Percentiles rank a stretch among this genome's conserved stretches.
Conservation (phyloP, 2,888 invertebrate genomes). For the Aphodius granarius region DNA sequence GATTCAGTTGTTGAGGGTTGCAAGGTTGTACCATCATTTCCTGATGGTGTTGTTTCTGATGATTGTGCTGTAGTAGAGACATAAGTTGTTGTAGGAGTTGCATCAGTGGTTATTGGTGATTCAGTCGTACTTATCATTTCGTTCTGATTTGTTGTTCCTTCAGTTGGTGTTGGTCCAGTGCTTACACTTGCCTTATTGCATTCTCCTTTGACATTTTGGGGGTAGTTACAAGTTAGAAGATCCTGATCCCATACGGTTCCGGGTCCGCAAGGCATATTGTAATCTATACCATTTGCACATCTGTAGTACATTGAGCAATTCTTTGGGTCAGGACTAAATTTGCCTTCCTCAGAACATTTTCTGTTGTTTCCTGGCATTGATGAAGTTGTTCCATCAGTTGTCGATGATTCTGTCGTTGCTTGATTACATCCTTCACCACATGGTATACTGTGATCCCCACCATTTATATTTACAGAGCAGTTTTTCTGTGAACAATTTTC, state of each 20-base stretch:
- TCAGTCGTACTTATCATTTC: slow-evolving; percentile 20
- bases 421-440: too few species aligned
- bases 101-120: slow-evolving; percentile 20
- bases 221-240: slow-evolving; percentile 69
- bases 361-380: background rate
- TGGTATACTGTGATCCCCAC: too few species aligned
- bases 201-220: slow-evolving; percentile 46
- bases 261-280: slow-evolving; percentile 59
- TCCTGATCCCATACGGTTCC: slow-evolving; percentile 77
- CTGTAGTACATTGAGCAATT: background rate
- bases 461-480: background rate
- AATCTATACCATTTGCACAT: background rate
- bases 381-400: slow-evolving; percentile 2
- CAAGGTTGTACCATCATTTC: slow-evolving; percentile 24
- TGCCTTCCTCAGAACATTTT: background rate
- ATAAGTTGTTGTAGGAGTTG: background rate
- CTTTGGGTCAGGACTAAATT: background rate
- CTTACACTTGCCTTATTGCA: background rate
- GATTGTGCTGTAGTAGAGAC: background rate
- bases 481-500: background rate
- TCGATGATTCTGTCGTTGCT: slow-evolving; percentile 9
- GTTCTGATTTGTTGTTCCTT: background rate
- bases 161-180: background rate
- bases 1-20: slow-evolving; percentile 22
- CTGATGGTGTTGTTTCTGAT: background rate